Conservation (phyloP, 2,113 vertebrate genomes). For the Leuciscus idus region DNA sequence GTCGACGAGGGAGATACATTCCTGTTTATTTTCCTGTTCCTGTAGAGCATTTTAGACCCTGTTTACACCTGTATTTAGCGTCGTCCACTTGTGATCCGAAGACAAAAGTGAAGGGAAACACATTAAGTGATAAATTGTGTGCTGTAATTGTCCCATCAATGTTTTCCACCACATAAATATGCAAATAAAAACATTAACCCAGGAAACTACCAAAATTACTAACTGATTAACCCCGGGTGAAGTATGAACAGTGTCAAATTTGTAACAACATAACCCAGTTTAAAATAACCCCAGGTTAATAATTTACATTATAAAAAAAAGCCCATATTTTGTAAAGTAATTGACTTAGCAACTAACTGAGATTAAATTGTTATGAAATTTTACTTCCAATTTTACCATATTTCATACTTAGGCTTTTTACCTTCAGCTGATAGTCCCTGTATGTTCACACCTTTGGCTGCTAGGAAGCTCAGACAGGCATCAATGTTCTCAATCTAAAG, state of each 20-base stretch:
- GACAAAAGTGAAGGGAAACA: neutral
- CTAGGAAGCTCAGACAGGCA: conserved; percentile 96
- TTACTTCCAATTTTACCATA: neutral
- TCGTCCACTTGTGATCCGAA: too few relatives aligned
- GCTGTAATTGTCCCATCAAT: neutral
- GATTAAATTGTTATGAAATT: neutral
- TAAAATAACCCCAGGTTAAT: neutral
- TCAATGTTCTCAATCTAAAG: conserved; percentile 97
- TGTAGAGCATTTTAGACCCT: too few relatives aligned
- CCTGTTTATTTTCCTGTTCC: too few relatives aligned
- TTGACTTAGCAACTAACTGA: neutral
- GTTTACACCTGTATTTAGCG: too few relatives aligned
- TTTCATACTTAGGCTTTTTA: conserved; percentile 67
- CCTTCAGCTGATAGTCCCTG: conserved; percentile 98
- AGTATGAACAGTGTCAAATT: neutral
- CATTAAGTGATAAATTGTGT: neutral
- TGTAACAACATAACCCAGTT: conserved; percentile 3
- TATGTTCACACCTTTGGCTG: conserved; percentile 98
- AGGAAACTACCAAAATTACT: neutral
- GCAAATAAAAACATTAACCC: neutral
- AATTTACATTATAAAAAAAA: neutral
- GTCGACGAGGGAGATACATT: too few relatives aligned
- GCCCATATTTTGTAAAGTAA: neutral
- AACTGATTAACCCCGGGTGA: neutral
- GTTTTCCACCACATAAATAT: neutral